These are phyloP conservation scores for Ctenodactylus gundi DNA, from an alignment of 2,113 vertebrate species.

Conservation along the genomic window DNA sequence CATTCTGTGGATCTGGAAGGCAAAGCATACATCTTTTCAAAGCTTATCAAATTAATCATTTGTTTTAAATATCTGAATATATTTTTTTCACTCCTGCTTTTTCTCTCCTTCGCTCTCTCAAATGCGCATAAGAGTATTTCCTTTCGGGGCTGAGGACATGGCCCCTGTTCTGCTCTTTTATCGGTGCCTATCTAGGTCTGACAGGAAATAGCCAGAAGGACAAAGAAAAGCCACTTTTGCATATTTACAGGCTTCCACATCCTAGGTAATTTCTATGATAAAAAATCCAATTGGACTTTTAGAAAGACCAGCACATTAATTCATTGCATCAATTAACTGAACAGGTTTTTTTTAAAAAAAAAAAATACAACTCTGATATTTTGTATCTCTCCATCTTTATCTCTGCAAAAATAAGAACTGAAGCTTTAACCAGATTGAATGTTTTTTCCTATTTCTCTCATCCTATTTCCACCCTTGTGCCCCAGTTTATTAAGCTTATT, in stretches of 20 bases:
- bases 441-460: neutral
- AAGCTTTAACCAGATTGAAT: neutral
- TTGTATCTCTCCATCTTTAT: neutral
- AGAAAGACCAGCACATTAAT: conserved; percentile 30
- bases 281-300: neutral
- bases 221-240: neutral
- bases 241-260: neutral
- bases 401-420: neutral
- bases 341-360: conserved; percentile 12
- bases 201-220: neutral
- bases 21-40: conserved; percentile 31
- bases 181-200: neutral
- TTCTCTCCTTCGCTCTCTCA: neutral
- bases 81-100: neutral
- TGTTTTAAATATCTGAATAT: conserved; percentile 9
- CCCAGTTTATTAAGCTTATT: conserved; percentile 39
- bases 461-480: neutral
- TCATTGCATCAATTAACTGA: neutral
- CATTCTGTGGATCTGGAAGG: conserved; percentile 6
- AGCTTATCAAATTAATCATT: conserved; percentile 48
- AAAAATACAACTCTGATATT: neutral
- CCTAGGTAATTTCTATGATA: neutral
- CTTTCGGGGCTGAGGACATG: neutral
- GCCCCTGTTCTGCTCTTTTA: neutral
- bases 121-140: no score